phyloP scores from a whole-genome alignment of 2,113 vertebrate genomes.

The Pionites leucogaster region DNA sequence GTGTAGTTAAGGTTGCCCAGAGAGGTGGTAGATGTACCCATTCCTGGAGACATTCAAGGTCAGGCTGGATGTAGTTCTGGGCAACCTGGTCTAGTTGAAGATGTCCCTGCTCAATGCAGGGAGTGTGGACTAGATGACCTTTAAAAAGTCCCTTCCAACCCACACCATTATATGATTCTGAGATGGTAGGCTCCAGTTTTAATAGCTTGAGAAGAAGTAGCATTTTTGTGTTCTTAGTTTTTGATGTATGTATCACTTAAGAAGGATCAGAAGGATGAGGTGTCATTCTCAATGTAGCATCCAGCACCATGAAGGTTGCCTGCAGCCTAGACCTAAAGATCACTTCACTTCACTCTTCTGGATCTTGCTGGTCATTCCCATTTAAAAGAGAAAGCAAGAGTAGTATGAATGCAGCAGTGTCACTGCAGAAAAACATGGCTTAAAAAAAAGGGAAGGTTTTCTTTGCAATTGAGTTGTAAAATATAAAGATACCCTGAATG shows the following conservation, averaged over 20 bases:
- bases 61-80: background rate
- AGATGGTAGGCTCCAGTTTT: background rate
- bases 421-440: background rate
- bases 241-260: background rate
- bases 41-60: background rate
- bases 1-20: background rate
- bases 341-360: background rate
- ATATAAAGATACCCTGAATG: background rate
- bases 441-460: background rate
- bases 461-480: background rate
- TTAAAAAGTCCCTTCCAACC: background rate
- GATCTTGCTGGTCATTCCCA: background rate
- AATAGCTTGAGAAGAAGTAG: background rate
- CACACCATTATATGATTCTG: background rate
- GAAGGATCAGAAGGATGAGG: background rate
- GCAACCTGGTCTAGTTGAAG: background rate
- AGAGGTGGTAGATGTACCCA: background rate
- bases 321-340: background rate
- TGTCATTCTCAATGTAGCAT: rapidly evolving
- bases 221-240: background rate
- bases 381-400: background rate
- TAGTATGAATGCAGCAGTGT: background rate
- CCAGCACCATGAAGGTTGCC: background rate
- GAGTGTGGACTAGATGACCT: background rate
- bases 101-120: background rate